Evolutionary conservation across 2,113 vertebrate species (phyloP), one percentile per base, ranked within the genome.

Genomic region (Chlorodrepanis virens): DNA sequence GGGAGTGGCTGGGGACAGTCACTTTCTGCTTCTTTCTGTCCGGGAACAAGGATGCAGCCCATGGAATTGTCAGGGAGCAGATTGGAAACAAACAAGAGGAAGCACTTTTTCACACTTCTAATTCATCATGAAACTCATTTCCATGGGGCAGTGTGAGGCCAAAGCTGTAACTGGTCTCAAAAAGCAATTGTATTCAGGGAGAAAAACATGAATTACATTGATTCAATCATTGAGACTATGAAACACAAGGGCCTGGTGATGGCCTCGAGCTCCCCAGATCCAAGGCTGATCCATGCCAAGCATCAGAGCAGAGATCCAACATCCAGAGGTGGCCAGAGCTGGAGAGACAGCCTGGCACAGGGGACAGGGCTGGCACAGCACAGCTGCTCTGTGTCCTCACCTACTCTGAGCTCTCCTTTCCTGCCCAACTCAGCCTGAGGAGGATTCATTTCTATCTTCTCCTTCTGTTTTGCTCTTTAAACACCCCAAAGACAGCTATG

Each of bases 1-100:
- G 15, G 31, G 78, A n/a, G 49, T 39, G 56, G 3, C 3, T 68
- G 12, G 44, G 61, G 35, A 65, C 0, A 0, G 10, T 27, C 0
- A 0, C 9, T 24, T 33, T 37, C 57, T 23, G 57, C 13, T 53
- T n/a, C 57, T 40, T 40, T 83, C 85, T 93, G 44, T 18, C 60
- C 57, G 65, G 82, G 24, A 76, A 2, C 14, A 19, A 87, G 56
- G 65, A 82, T 27, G 1, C 14, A 20, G n/a, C 40, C 31, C 53
- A 42, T 53, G 53, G 69, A 42, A 64, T 50, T 69, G 57, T 86
- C 70, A 85, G 70, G 92, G 45, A 72, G 82, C 70, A 45, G 79
- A 50, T 54, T 83, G 83, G 65, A 83, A 88, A 61, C 70, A 72
- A 91, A 79, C 50, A 49, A 31, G 54, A 85, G 44, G 42, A 80